phyloP scores from a whole-genome alignment of 2,797 vertebrate species.

The Linurgus olivaceus region DNA sequence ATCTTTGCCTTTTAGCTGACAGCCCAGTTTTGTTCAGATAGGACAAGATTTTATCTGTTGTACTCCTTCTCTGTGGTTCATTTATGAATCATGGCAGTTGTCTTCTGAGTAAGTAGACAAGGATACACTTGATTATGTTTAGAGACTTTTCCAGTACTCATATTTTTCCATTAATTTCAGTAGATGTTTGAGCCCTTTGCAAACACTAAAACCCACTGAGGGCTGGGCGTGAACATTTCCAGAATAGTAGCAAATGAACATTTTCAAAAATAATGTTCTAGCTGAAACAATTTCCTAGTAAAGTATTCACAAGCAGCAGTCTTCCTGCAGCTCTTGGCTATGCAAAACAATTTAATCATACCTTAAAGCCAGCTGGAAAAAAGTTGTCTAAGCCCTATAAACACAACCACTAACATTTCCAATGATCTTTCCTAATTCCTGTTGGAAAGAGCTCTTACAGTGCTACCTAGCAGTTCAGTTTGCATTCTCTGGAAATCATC shows the following conservation, averaged over 20 bases:
- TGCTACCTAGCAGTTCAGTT: not conserved
- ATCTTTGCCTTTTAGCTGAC: not conserved
- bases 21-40: not conserved
- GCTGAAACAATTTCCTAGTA: conserved; percentile 44
- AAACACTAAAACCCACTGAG: conserved; percentile 41
- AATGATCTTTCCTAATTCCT: conserved; percentile 11
- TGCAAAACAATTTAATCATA: conserved; percentile 51
- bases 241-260: conserved; percentile 15
- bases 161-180: conserved; percentile 50
- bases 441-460: not conserved
- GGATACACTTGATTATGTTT: conserved; percentile 10
- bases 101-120: not conserved
- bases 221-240: conserved; percentile 32
- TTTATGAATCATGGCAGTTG: not conserved
- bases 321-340: conserved; percentile 13
- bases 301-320: conserved; percentile 18
- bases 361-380: conserved; percentile 20
- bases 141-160: conserved; percentile 35
- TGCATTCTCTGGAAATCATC: not conserved
- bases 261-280: conserved; percentile 41
- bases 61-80: not conserved
- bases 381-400: conserved; percentile 17
- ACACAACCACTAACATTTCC: not conserved
- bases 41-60: not conserved
- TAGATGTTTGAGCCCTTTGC: conserved; percentile 3